A percentile compares a stretch with the other conserved stretches of the same genome.
phyloP scores from a whole-genome alignment of 2,888 invertebrate species.

The Suillia variegata region DNA sequence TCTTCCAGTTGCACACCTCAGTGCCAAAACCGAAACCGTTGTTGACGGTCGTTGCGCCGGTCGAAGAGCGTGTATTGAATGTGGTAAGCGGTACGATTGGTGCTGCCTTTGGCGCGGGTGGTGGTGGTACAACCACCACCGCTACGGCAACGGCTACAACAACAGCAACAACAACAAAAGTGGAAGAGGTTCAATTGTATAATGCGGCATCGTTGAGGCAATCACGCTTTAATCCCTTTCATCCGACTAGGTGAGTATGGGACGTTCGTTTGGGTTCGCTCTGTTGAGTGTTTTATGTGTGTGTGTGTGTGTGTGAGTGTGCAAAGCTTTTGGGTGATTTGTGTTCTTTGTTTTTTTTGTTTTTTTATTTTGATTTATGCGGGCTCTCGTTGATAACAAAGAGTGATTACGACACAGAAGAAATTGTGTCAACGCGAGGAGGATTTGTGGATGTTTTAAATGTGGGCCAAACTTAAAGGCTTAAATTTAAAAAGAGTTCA shows the following conservation, averaged over 20 bases:
- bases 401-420: no score
- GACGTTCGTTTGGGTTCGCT: no score
- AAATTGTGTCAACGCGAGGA: no score
- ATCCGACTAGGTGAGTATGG: constrained; percentile 54
- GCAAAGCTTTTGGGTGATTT: no score
- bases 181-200: constrained; percentile 46
- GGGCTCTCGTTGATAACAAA: no score
- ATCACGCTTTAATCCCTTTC: constrained; percentile 53
- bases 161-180: constrained; percentile 22
- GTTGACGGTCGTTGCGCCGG: not conserved
- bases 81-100: constrained; percentile 43
- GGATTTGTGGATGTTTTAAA: no score
- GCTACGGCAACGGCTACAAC: constrained; percentile 16
- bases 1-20: constrained; percentile 47
- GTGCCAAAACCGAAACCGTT: not conserved
- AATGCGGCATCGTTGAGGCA: constrained; percentile 47
- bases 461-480: no score
- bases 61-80: constrained; percentile 36
- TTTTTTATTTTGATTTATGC: no score
- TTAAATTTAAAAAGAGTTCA: no score
- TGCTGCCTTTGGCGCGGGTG: constrained; percentile 47
- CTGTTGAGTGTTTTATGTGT: no score
- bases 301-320: not conserved
- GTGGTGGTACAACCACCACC: no score
- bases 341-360: no score